Evolutionary conservation across 2,797 vertebrate species (phyloP).

Genomic region (Siniperca scherzeri): DNA sequence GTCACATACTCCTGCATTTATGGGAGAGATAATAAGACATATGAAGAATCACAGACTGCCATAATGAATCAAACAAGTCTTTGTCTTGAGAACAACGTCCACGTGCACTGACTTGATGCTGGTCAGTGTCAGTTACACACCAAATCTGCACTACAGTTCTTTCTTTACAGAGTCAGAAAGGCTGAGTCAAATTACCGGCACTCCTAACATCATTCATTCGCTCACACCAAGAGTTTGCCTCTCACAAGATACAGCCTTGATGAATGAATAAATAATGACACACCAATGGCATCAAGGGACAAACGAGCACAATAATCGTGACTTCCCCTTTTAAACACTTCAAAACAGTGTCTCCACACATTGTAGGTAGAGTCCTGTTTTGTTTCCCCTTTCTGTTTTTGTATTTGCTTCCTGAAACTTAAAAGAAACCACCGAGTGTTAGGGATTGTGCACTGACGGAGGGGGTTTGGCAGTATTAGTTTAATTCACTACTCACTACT

Average conservation of each 20-base stretch:
- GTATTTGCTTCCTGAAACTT: conserved; percentile 20
- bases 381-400: conserved; percentile 59
- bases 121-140: background rate
- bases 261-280: conserved; percentile 9
- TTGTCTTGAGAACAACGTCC: conserved; percentile 27
- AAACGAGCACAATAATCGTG: rapidly evolving
- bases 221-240: too few relatives aligned
- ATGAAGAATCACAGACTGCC: background rate
- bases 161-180: background rate
- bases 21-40: background rate
- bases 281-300: conserved; percentile 17
- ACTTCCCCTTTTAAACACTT: conserved; percentile 49
- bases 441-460: background rate
- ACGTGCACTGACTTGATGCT: background rate
- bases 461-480: background rate
- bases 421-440: background rate
- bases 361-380: conserved; percentile 13
- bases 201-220: background rate
- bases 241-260: background rate
- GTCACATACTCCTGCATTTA: background rate
- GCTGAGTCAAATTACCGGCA: background rate
- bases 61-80: conserved; percentile 8
- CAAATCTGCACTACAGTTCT: background rate
- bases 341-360: background rate
- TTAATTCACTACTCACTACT: background rate